Conservation (phyloP, 2,888 invertebrate species). For the Ferdinandea cuprea region DNA sequence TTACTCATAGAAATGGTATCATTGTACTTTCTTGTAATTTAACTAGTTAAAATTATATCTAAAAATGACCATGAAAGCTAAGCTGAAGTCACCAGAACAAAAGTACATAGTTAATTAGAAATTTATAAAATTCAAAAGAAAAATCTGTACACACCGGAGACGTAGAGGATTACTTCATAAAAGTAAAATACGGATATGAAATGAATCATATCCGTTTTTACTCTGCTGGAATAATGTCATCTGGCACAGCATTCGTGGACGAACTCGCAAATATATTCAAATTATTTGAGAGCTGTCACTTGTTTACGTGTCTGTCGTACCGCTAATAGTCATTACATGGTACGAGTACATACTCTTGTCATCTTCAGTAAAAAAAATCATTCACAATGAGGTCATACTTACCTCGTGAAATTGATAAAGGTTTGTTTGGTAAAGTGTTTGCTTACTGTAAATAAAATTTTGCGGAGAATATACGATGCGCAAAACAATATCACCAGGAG, state of each 20-base stretch:
- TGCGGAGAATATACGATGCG: neutral
- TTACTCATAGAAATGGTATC: neutral
- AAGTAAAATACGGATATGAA: no score
- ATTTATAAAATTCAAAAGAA: neutral
- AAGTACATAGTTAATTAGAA: neutral
- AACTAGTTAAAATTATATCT: neutral
- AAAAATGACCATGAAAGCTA: neutral
- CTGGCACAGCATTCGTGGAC: neutral
- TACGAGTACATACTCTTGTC: neutral
- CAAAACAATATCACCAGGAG: neutral
- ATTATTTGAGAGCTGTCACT: neutral
- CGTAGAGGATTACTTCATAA: slow-evolving; percentile 12
- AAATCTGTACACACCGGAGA: neutral
- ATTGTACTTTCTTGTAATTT: neutral
- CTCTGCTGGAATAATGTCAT: neutral
- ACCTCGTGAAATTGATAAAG: neutral
- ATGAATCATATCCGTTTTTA: slow-evolving; percentile 1
- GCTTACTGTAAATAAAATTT: neutral
- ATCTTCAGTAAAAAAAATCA: neutral
- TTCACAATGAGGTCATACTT: slow-evolving; percentile 6
- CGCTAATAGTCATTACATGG: neutral
- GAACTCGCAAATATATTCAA: neutral
- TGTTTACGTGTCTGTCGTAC: neutral
- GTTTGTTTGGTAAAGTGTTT: neutral
- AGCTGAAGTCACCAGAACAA: neutral